Evolutionary conservation across 2,888 invertebrate genomes (phyloP), one percentile per base, ranked within the genome.

Genomic region (Galerucella pusilla): DNA sequence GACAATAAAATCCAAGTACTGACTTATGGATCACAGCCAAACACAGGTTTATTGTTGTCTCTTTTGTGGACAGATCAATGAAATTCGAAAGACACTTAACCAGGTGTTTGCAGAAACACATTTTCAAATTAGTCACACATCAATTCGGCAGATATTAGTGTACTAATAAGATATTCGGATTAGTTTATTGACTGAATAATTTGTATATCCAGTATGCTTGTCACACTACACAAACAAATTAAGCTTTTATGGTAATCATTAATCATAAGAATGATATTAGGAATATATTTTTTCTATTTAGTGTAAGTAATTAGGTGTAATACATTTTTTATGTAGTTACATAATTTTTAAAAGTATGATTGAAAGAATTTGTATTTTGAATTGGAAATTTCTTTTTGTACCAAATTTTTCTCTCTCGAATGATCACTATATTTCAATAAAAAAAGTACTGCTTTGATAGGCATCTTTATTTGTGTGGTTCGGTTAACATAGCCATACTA

Each of bases 401-500:
- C 25, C 9, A 42, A 35, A 63, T 42, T 63, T 63, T 42, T 14
- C 20, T 63, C 42, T 42, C 10, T 63, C 6, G 25, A 25, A 59
- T 42, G 63, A 16, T 63, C 2, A 42, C 6, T 63, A 35, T 63
- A 63, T 16, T 63, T 42, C 2, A 14, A 14, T 42, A 25, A 25
- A 28, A 68, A 45, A 59, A 59, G 68, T 25, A 68, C 68, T 59
- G 70, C 63, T 63, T 70, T 52, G 64, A 64, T n/a, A 25, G 20
- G 28, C 49, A 45, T 61, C 52, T 52, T 71, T 68, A 63, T 59
- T 52, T 68, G 52, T 54, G 54, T 52, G 67, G 68, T 71, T 69
- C 54, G 45, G 59, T 73, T 54, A 67, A 63, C 63, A 71, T 49
- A 46, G 75, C 75, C 73, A 75, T 75, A 73, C 71, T 73, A 70